phyloP scores from a whole-genome alignment of 2,113 vertebrate genomes.

The Lamprotornis superbus region DNA sequence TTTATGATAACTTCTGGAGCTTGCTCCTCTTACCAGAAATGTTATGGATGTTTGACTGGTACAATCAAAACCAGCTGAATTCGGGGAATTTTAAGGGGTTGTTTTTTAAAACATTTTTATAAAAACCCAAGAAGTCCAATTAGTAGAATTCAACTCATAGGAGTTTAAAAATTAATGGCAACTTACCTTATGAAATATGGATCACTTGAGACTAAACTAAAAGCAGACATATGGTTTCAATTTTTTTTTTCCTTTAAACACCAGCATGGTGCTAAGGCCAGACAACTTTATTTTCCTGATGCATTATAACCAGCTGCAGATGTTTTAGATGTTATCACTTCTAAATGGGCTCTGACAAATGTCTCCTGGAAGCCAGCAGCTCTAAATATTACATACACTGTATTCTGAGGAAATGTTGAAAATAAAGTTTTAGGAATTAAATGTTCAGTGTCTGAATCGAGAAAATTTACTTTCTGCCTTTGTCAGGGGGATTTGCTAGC shows the following conservation, averaged over 20 bases:
- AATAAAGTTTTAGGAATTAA: conserved; percentile 45
- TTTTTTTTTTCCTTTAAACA: background rate
- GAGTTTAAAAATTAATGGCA: conserved; percentile 43
- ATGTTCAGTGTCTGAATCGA: background rate
- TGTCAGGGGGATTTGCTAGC: background rate
- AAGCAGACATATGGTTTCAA: conserved; percentile 27
- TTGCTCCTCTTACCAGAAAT: background rate
- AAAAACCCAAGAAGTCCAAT: conserved; percentile 44
- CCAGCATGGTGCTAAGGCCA: background rate
- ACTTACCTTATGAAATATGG: conserved; percentile 40
- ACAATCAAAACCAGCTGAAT: conserved; percentile 14
- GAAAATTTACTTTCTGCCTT: conserved; percentile 13
- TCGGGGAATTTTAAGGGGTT: background rate
- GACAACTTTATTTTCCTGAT: conserved; percentile 46
- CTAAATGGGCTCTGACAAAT: conserved; percentile 40
- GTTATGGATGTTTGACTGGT: background rate
- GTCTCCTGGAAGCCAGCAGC: conserved; percentile 35
- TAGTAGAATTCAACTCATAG: conserved; percentile 37
- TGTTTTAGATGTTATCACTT: conserved; percentile 53
- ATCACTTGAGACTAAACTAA: conserved; percentile 30
- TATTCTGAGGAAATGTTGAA: conserved; percentile 24
- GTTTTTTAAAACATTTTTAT: background rate
- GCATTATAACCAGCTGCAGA: conserved; percentile 45
- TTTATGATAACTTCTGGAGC: background rate
- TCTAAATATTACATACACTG: conserved; percentile 11